Evolutionary conservation across 2,888 invertebrate species (phyloP).

Genomic region (Lampropteryx suffumata): DNA sequence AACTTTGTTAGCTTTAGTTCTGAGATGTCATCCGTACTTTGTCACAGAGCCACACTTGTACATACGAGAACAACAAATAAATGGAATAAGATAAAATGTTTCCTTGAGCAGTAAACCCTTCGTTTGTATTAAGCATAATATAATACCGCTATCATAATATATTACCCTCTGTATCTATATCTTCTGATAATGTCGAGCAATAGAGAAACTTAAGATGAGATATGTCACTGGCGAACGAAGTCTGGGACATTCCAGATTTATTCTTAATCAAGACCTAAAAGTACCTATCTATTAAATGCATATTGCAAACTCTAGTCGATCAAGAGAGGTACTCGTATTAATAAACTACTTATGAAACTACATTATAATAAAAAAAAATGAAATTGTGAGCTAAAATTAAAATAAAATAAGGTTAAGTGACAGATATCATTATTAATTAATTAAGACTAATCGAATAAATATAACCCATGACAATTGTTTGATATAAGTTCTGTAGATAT

Average conservation of each 20-base stretch:
- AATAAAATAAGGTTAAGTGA: no score
- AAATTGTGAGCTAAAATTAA: no score
- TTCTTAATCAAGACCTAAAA: not conserved
- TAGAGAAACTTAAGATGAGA: slow-evolving; percentile 19
- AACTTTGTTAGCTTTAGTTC: slow-evolving; percentile 2
- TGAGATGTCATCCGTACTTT: not conserved
- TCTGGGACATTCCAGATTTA: slow-evolving; percentile 11
- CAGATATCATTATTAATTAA: no score
- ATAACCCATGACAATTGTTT: no score
- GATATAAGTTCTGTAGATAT: not conserved
- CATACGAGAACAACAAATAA: slow-evolving; percentile 15
- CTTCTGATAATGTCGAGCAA: slow-evolving; percentile 27
- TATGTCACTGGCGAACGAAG: slow-evolving; percentile 6
- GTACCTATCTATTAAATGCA: not conserved
- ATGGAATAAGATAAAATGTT: slow-evolving; percentile 24
- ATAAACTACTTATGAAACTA: no score
- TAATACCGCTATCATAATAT: slow-evolving; percentile 36
- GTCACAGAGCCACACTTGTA: not conserved
- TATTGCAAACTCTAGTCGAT: not conserved
- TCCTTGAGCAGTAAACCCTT: slow-evolving; percentile 38
- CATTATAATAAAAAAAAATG: no score
- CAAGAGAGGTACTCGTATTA: not conserved
- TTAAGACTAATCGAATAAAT: no score
- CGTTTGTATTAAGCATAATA: slow-evolving; percentile 43
- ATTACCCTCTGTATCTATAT: slow-evolving; percentile 24